phyloP scores from a whole-genome alignment of 2,113 vertebrate genomes.

The Sula dactylatra region DNA sequence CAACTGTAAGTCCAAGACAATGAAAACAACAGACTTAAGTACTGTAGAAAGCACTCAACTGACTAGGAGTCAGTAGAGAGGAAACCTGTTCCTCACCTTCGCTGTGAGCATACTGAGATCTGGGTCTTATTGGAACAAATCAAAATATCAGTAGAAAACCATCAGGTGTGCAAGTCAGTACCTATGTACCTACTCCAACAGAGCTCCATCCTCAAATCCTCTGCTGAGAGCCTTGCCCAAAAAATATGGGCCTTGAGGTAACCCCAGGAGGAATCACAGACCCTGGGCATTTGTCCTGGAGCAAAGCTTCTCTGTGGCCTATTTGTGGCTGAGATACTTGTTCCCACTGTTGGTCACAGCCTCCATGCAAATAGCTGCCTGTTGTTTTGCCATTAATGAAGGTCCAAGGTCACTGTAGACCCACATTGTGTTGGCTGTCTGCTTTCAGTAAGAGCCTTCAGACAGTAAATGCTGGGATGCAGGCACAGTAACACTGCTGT shows the following conservation, averaged over 20 bases:
- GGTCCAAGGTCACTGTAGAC: background rate
- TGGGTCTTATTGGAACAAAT: background rate
- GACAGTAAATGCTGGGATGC: fast-evolving
- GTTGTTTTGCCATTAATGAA: background rate
- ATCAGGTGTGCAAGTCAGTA: background rate
- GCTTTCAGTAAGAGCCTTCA: background rate
- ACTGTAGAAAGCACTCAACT: background rate
- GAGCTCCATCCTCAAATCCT: background rate
- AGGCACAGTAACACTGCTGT: background rate
- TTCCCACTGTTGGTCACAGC: background rate
- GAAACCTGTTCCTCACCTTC: background rate
- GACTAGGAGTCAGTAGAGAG: background rate
- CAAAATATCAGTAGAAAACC: background rate
- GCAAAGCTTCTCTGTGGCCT: background rate
- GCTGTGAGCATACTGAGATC: background rate
- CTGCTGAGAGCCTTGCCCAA: background rate
- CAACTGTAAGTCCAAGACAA: constrained; percentile 40
- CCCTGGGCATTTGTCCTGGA: background rate
- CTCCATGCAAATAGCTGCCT: background rate
- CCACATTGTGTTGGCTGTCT: background rate
- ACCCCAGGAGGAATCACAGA: background rate
- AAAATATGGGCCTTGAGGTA: background rate
- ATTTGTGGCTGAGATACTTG: background rate
- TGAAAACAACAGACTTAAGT: background rate
- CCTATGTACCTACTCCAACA: background rate